A percentile compares a stretch with the other conserved stretches of the same genome.
These are phyloP conservation scores for Mormyrus proboscirostris DNA, from an alignment of 2,797 vertebrate genomes.

Conservation along the genomic window DNA sequence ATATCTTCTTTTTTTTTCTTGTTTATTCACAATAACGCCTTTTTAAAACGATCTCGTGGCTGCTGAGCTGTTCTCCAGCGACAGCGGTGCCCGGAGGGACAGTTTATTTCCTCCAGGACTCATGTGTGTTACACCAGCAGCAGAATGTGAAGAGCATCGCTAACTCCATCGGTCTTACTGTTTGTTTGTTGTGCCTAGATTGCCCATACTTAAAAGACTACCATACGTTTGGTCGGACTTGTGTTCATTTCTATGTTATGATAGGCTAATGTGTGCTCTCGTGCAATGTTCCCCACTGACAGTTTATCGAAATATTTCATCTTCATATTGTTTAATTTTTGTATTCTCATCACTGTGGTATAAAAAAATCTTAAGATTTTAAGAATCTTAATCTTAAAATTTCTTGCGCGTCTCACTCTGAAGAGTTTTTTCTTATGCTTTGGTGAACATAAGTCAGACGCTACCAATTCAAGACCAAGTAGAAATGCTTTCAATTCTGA, in stretches of 20 bases:
- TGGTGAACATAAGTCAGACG: not conserved
- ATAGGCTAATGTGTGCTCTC: not conserved
- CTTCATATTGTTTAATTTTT: not conserved
- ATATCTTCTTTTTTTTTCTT: not conserved
- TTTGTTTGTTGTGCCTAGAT: not conserved
- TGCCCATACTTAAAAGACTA: not conserved
- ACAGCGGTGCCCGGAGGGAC: not conserved
- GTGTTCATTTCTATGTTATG: not conserved
- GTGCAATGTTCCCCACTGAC: not conserved
- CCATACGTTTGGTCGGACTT: not conserved
- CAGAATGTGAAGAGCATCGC: not conserved
- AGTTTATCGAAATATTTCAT: not conserved
- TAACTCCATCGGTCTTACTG: not conserved
- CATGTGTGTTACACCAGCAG: not conserved
- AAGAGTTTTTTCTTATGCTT: not conserved
- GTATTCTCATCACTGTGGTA: not conserved
- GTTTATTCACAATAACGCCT: not conserved
- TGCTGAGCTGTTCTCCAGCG: not conserved
- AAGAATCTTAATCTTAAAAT: not conserved
- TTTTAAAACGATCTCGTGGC: not conserved
- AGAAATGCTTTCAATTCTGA: not conserved
- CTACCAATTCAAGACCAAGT: not conserved
- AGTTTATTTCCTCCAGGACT: not conserved
- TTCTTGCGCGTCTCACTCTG: not conserved
- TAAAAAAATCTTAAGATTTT: not conserved